These are phyloP conservation scores for Mastomys natalensis DNA, from an alignment of 2,113 vertebrate genomes.

Conservation along the genomic window DNA sequence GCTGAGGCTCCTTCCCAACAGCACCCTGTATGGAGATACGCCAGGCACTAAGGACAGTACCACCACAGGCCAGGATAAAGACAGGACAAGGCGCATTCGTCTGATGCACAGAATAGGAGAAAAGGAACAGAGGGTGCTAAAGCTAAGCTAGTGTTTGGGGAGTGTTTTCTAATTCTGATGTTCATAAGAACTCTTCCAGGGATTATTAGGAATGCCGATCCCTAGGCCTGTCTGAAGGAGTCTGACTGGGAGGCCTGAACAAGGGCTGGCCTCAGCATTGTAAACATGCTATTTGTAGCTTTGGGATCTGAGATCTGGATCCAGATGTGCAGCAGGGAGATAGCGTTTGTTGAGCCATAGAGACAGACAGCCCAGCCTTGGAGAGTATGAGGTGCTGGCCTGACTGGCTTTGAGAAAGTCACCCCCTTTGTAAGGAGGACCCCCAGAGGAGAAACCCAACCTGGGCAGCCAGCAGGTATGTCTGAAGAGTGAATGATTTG, in stretches of 20 bases:
- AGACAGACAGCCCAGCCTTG: background rate
- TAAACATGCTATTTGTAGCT: background rate
- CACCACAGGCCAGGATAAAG: background rate
- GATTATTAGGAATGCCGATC: background rate
- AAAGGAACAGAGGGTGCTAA: background rate
- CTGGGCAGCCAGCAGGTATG: background rate
- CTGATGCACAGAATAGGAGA: background rate
- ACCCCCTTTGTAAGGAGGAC: background rate
- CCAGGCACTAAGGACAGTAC: background rate
- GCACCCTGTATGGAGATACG: background rate
- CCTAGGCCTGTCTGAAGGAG: background rate
- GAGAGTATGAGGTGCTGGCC: background rate
- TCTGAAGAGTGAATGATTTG: slow-evolving; percentile 5
- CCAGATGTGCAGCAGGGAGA: background rate
- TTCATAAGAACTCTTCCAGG: background rate
- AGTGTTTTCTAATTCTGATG: background rate
- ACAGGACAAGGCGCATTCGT: fast-evolving
- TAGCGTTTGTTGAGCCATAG: background rate
- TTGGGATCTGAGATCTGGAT: background rate
- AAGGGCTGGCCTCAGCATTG: background rate
- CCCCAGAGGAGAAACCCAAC: background rate
- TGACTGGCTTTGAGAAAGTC: background rate
- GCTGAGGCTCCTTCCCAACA: background rate
- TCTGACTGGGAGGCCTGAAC: background rate
- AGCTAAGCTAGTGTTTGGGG: background rate